phyloP scores from a whole-genome alignment of 1,140 invertebrate species.

The Drosophila persimilis region DNA sequence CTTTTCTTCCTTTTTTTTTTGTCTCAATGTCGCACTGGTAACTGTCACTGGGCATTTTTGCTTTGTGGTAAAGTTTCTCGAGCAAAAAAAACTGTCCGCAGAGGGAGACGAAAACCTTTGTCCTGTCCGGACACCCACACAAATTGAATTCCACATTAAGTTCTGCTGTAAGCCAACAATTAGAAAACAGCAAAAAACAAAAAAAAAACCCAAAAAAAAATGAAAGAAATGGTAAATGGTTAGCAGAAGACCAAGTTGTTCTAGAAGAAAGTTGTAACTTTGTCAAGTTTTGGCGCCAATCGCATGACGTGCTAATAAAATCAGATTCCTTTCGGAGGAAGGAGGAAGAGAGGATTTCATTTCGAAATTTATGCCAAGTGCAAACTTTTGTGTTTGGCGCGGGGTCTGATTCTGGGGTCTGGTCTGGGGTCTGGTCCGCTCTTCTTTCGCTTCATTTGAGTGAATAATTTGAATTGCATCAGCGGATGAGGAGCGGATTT shows the following conservation, averaged over 20 bases:
- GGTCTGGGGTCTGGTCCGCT: not conserved
- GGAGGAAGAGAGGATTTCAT: conserved; percentile 14
- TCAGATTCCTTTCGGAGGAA: conserved; percentile 50
- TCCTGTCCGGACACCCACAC: conserved; percentile 34
- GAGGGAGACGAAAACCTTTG: conserved; percentile 16
- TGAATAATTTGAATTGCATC: conserved; percentile 81
- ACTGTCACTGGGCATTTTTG: conserved; percentile 80
- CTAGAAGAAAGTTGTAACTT: conserved; percentile 72
- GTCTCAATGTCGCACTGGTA: conserved; percentile 67
- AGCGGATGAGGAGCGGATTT: conserved; percentile 44
- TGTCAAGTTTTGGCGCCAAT: conserved; percentile 79
- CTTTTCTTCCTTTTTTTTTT: conserved; percentile 26
- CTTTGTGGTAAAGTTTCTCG: conserved; percentile 68
- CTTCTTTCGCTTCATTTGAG: conserved; percentile 69
- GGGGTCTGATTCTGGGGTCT: not conserved
- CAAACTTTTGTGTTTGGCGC: conserved; percentile 75
- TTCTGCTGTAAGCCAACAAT: conserved; percentile 77
- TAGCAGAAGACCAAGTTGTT: conserved; percentile 39
- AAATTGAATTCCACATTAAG: conserved; percentile 79
- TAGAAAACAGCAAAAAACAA: conserved; percentile 74
- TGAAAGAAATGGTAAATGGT: conserved; percentile 1
- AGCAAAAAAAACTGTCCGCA: conserved; percentile 45
- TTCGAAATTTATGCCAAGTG: conserved; percentile 75
- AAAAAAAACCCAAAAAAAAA: conserved; percentile 39
- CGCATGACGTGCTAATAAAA: conserved; percentile 80